Evolutionary conservation across 2,797 vertebrate species (phyloP).

Genomic region (Phrynocephalus vlangalii): DNA sequence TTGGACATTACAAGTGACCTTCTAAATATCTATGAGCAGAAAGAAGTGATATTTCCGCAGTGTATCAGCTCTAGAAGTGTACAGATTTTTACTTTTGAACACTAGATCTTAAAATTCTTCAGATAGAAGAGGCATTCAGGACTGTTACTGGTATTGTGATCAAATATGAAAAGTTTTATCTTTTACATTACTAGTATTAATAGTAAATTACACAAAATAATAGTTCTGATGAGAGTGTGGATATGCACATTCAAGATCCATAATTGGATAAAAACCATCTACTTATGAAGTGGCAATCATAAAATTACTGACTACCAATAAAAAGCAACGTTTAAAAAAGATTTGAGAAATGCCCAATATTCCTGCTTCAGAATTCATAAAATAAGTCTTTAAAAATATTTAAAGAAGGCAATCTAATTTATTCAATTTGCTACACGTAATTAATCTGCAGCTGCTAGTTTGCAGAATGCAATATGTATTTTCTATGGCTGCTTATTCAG

Average conservation of each 20-base stretch:
- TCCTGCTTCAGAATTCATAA: background rate
- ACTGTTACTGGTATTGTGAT: background rate
- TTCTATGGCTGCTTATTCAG: conserved; percentile 17
- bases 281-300: background rate
- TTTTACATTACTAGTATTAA: background rate
- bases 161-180: background rate
- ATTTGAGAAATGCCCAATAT: background rate
- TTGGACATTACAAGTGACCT: too few species aligned
- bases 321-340: too few species aligned
- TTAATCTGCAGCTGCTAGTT: conserved; percentile 28
- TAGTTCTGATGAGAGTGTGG: background rate
- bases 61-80: too few species aligned
- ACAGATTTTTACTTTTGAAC: too few species aligned
- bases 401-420: background rate
- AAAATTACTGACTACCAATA: background rate
- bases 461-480: conserved; percentile 14
- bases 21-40: too few species aligned
- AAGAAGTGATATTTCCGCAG: too few species aligned
- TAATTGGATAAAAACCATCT: conserved; percentile 1
- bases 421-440: conserved; percentile 22
- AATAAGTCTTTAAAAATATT: background rate
- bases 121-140: too few species aligned
- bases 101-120: too few species aligned
- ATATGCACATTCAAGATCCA: background rate
- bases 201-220: background rate